These are phyloP conservation scores for Zoanthus solanderi DNA, from an alignment of 92 coral and sea anemone species.

Conservation along the genomic window DNA sequence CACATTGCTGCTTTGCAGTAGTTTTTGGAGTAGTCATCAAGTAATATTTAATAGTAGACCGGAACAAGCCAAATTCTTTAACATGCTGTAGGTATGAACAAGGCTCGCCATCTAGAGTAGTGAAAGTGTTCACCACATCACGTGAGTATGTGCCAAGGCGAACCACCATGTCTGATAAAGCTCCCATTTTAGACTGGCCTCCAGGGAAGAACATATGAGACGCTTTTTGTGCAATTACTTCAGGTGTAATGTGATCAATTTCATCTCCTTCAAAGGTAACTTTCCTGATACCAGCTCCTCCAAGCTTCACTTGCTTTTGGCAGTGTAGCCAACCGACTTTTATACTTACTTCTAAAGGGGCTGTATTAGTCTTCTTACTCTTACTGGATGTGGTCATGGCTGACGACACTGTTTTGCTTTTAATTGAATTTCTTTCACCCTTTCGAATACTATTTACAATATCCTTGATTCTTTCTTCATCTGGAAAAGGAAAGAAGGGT, in stretches of 20 bases:
- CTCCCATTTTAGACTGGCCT: constrained; percentile 43
- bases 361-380: constrained; percentile 8
- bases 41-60: too few relatives aligned
- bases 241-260: constrained; percentile 6
- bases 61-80: background rate
- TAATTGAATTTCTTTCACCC: background rate
- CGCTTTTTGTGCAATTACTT: background rate
- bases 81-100: constrained; percentile 2
- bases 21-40: too few relatives aligned
- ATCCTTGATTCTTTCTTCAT: constrained; percentile 9
- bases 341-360: background rate
- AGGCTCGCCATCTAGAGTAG: constrained; percentile 6
- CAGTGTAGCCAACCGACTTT: background rate
- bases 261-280: background rate
- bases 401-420: background rate
- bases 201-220: constrained; percentile 26
- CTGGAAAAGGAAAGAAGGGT: constrained; percentile 2
- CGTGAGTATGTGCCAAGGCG: background rate
- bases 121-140: background rate
- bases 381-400: constrained; percentile 2
- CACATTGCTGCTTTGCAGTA: too few relatives aligned
- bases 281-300: constrained; percentile 9
- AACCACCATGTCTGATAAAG: constrained; percentile 10
- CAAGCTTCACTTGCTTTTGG: background rate
- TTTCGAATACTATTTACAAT: background rate